Conservation (phyloP, 2,888 invertebrate genomes). For the Agriopis leucophaearia region DNA sequence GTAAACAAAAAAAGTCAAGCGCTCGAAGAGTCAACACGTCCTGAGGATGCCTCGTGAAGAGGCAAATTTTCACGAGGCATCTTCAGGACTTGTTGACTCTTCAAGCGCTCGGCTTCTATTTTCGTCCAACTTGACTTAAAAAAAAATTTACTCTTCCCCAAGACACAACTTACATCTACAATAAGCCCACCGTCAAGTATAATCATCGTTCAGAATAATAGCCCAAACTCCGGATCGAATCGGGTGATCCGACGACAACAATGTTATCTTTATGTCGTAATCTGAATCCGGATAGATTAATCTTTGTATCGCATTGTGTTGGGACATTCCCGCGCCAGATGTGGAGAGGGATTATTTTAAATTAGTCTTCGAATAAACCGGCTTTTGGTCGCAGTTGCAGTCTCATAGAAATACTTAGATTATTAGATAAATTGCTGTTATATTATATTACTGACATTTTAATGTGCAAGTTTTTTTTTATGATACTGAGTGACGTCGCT, state of each 20-base stretch:
- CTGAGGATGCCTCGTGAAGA: no score
- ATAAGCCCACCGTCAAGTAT: conserved; percentile 39
- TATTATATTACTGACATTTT: no score
- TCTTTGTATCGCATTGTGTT: conserved; percentile 52
- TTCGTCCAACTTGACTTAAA: not conserved
- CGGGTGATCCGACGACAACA: conserved; percentile 37
- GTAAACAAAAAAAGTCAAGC: no score
- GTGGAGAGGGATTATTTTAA: conserved; percentile 47
- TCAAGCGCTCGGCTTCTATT: no score
- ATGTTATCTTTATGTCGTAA: conserved; percentile 57
- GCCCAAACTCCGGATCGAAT: conserved; percentile 40
- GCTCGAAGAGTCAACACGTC: no score
- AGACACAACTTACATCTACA: conserved; percentile 11
- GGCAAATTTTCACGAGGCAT: no score
- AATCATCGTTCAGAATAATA: conserved; percentile 46
- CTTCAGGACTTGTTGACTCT: no score
- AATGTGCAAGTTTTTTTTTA: no score
- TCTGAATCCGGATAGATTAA: conserved; percentile 61
- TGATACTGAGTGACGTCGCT: no score
- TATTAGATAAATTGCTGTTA: no score
- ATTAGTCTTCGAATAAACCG: conserved; percentile 36
- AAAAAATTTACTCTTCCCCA: conserved; percentile 6
- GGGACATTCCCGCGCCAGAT: conserved; percentile 40
- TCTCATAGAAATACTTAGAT: not conserved
- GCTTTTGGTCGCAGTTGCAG: conserved; percentile 7